A percentile compares a stretch with the other conserved stretches of the same genome.
Evolutionary conservation across 2,888 invertebrate genomes (phyloP).

Genomic region (Catocala fraxini): DNA sequence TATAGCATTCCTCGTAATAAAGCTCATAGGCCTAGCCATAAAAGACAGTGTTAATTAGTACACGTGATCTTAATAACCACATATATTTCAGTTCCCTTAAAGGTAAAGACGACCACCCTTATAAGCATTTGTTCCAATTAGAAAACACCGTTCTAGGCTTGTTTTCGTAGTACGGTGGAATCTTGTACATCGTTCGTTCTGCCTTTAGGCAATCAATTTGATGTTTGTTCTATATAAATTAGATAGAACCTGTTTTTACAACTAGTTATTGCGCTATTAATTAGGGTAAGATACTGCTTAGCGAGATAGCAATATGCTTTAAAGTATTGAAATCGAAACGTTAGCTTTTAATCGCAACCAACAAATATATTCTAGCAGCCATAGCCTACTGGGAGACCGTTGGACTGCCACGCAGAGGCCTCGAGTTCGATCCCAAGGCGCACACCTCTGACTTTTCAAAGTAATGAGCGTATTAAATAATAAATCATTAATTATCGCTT

Average conservation of each 20-base stretch:
- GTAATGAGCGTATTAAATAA: too few species aligned
- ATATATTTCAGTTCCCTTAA: slow-evolving; percentile 52
- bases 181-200: slow-evolving; percentile 50
- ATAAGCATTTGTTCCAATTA: slow-evolving; percentile 66
- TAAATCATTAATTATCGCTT: too few species aligned
- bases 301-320: too few species aligned
- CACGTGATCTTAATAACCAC: slow-evolving; percentile 61
- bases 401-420: too few species aligned
- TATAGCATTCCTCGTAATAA: slow-evolving; percentile 10
- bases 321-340: too few species aligned
- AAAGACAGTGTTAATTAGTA: slow-evolving; percentile 66
- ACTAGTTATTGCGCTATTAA: not conserved
- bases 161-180: slow-evolving; percentile 55
- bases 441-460: too few species aligned
- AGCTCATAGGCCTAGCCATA: slow-evolving; percentile 36
- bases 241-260: slow-evolving; percentile 16
- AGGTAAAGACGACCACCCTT: slow-evolving; percentile 56
- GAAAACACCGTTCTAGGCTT: slow-evolving; percentile 59
- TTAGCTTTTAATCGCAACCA: too few species aligned
- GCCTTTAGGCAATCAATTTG: slow-evolving; percentile 43
- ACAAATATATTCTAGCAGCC: too few species aligned
- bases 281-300: too few species aligned
- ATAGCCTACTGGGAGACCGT: too few species aligned
- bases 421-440: too few species aligned
- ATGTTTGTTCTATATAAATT: slow-evolving; percentile 34